Percentiles rank a stretch among this genome's conserved stretches.
These are phyloP conservation scores for Holocentrus rufus DNA, from an alignment of 2,797 vertebrate genomes.

Conservation along the genomic window DNA sequence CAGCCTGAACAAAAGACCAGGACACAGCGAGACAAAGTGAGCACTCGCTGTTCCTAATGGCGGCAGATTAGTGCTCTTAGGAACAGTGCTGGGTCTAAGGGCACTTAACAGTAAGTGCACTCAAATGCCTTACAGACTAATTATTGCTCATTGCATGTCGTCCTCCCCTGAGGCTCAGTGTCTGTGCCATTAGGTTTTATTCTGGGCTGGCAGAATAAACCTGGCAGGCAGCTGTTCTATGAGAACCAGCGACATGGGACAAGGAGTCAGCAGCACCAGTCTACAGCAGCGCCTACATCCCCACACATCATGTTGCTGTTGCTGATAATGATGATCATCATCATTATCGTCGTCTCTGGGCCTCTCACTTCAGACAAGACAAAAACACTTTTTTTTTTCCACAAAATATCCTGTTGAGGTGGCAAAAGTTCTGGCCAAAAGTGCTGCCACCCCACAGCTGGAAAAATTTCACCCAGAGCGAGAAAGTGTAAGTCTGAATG, in stretches of 20 bases:
- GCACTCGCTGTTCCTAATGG: slow-evolving; percentile 19
- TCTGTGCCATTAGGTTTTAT: background rate
- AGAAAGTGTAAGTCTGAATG: too few species aligned
- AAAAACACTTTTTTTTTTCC: too few species aligned
- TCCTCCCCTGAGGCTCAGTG: background rate
- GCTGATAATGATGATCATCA: too few species aligned
- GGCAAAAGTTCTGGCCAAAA: too few species aligned
- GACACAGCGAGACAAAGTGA: slow-evolving; percentile 23
- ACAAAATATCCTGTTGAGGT: too few species aligned
- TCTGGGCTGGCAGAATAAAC: background rate
- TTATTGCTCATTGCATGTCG: slow-evolving; percentile 23
- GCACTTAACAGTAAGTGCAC: slow-evolving; percentile 26
- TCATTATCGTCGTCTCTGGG: too few species aligned
- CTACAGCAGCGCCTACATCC: background rate
- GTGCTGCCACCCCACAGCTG: too few species aligned
- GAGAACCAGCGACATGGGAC: slow-evolving; percentile 1
- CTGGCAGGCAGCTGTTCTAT: background rate
- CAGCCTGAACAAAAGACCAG: slow-evolving; percentile 2
- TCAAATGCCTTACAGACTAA: slow-evolving; percentile 29
- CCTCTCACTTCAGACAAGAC: too few species aligned
- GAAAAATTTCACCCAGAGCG: too few species aligned
- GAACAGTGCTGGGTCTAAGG: slow-evolving; percentile 19
- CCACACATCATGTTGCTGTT: too few species aligned
- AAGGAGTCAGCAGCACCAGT: background rate
- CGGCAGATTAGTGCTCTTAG: slow-evolving; percentile 13